Percentiles rank a stretch among this genome's conserved stretches.
Conservation (phyloP, 2,888 invertebrate genomes). For the Microchrysa polita region DNA sequence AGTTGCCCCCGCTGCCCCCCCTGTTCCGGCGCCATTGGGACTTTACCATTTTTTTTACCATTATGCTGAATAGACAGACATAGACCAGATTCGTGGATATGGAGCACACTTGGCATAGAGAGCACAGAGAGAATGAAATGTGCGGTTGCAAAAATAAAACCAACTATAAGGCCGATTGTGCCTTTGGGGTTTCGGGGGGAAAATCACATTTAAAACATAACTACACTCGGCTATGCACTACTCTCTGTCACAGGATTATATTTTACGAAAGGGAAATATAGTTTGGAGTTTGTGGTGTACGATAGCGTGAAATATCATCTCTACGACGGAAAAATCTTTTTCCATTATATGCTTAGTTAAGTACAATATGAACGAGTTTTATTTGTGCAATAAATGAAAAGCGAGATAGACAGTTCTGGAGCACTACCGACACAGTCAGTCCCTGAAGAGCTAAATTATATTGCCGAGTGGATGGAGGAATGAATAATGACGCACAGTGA, state of each 20-base stretch:
- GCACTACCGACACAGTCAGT: no score
- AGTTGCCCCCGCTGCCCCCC: no score
- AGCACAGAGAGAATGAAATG: background rate
- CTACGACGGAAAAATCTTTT: conserved; percentile 11
- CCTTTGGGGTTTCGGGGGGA: background rate
- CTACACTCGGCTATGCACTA: no score
- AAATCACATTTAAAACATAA: conserved; percentile 13
- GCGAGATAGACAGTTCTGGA: background rate
- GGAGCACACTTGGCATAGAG: background rate
- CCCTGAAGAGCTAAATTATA: no score
- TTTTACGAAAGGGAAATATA: background rate
- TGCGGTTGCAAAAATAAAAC: background rate
- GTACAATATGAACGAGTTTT: background rate
- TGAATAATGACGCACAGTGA: no score
- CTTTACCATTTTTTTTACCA: no score
- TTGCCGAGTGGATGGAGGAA: no score
- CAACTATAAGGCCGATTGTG: background rate
- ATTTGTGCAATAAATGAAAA: conserved; percentile 1
- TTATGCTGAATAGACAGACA: background rate
- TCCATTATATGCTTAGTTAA: conserved; percentile 14
- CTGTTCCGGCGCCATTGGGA: no score
- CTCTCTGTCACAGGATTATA: conserved; percentile 10
- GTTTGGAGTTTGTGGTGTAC: background rate
- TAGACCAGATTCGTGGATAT: background rate
- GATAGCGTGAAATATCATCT: conserved; percentile 5